Evolutionary conservation across 2,888 invertebrate genomes (phyloP).

Genomic region (Heteromyza rotundicornis): DNA sequence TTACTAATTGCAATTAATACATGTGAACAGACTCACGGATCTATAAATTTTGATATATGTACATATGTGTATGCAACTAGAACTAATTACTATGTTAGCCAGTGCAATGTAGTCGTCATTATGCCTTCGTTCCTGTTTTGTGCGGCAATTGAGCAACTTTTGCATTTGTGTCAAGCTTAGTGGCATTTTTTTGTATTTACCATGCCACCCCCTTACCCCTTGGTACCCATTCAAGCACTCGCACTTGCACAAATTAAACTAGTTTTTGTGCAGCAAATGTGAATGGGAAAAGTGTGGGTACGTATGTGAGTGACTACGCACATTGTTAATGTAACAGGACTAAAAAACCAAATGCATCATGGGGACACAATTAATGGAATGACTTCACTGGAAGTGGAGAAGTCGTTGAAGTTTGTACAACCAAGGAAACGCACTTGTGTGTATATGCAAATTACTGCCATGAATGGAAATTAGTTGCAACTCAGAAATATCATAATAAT

Average conservation of each 20-base stretch:
- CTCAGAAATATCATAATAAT: too few species aligned
- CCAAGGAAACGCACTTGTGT: not conserved
- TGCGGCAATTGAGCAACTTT: not conserved
- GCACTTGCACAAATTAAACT: not conserved
- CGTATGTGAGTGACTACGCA: not conserved
- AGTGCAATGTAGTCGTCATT: not conserved
- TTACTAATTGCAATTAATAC: too few species aligned
- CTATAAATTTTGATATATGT: not conserved
- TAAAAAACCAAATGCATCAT: not conserved
- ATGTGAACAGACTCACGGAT: too few species aligned
- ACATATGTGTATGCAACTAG: not conserved
- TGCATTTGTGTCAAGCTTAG: too few species aligned
- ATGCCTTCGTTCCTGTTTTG: not conserved
- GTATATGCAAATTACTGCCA: not conserved
- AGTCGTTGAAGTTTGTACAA: not conserved
- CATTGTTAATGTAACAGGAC: not conserved
- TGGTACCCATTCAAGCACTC: not conserved
- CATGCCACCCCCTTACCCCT: too few species aligned
- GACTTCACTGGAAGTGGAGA: not conserved
- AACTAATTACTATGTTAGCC: slow-evolving; percentile 9
- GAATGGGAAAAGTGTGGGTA: not conserved
- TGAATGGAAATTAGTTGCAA: not conserved
- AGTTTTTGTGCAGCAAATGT: not conserved
- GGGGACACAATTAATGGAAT: not conserved
- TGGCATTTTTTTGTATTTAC: too few species aligned